These are phyloP conservation scores for Branchellion lobata DNA, from an alignment of 2,888 invertebrate genomes.

Conservation along the genomic window DNA sequence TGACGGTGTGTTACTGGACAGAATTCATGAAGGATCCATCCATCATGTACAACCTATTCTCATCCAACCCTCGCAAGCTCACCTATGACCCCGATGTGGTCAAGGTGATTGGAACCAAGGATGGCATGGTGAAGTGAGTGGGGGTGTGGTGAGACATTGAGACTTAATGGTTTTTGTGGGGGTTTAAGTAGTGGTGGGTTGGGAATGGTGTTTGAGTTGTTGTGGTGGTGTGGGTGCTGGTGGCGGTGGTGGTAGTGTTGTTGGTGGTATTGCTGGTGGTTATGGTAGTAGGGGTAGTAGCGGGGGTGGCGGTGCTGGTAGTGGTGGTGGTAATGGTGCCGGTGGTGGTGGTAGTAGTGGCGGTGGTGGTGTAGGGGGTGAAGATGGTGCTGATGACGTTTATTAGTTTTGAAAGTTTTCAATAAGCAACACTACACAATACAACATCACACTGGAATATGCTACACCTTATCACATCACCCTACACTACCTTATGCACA, in stretches of 20 bases:
- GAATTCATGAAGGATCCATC: conserved; percentile 43
- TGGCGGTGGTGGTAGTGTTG: background rate
- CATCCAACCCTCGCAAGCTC: conserved; percentile 40
- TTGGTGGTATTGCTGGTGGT: background rate
- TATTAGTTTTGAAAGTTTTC: too few species aligned
- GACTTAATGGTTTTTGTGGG: background rate
- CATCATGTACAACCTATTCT: conserved; percentile 43
- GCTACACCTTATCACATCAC: too few species aligned
- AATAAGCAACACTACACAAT: too few species aligned
- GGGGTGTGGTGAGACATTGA: background rate
- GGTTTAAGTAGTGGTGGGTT: background rate
- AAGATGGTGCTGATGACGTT: too few species aligned
- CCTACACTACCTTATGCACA: too few species aligned
- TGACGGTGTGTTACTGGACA: conserved; percentile 42
- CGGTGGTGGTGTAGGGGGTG: too few species aligned
- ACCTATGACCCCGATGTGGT: conserved; percentile 43
- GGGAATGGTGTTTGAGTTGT: background rate
- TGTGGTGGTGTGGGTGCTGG: background rate
- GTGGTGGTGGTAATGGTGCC: too few species aligned
- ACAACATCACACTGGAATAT: too few species aligned
- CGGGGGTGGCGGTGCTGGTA: background rate
- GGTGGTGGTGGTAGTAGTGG: too few species aligned
- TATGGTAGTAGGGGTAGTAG: background rate
- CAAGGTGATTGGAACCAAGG: conserved; percentile 45
- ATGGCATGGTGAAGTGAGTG: conserved; percentile 45